Percentiles rank a stretch among this genome's conserved stretches.
Evolutionary conservation across 1,140 invertebrate species (phyloP).

Genomic region (Choristoneura fumiferana): DNA sequence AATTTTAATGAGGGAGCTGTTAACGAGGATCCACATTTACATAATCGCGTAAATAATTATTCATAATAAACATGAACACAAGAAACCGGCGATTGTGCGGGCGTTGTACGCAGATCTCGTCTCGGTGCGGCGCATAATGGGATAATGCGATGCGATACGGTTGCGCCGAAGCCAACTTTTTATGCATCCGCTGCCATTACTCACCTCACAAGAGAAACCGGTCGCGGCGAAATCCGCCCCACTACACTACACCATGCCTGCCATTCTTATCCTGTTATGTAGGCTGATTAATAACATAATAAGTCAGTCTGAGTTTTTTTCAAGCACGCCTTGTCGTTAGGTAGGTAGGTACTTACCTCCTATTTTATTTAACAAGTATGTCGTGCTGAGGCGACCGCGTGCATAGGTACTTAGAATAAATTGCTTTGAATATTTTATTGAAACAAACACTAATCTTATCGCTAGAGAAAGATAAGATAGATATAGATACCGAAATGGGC

Average conservation of each 20-base stretch:
- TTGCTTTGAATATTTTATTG: too few relatives aligned
- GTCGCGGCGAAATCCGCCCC: constrained; percentile 22
- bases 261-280: constrained; percentile 28
- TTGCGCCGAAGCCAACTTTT: constrained; percentile 28
- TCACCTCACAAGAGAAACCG: constrained; percentile 30
- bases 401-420: too few relatives aligned
- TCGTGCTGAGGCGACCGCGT: too few relatives aligned
- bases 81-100: constrained; percentile 29
- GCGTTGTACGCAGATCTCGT: constrained; percentile 24
- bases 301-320: constrained; percentile 3
- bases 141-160: constrained; percentile 36
- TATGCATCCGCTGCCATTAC: constrained; percentile 30
- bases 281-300: constrained; percentile 6
- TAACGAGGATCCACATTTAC: constrained; percentile 60
- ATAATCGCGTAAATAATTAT: constrained; percentile 68
- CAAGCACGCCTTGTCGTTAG: not conserved
- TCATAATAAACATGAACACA: constrained; percentile 56
- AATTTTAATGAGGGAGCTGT: constrained; percentile 68
- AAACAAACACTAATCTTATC: too few relatives aligned
- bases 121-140: constrained; percentile 24
- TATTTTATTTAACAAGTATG: too few relatives aligned
- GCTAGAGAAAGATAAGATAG: too few relatives aligned
- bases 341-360: too few relatives aligned
- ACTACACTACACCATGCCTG: constrained; percentile 5
- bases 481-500: too few relatives aligned